Evolutionary conservation across 1,140 invertebrate genomes (phyloP), one percentile per base, ranked within the genome.

Genomic region (Leptopilina boulardi): DNA sequence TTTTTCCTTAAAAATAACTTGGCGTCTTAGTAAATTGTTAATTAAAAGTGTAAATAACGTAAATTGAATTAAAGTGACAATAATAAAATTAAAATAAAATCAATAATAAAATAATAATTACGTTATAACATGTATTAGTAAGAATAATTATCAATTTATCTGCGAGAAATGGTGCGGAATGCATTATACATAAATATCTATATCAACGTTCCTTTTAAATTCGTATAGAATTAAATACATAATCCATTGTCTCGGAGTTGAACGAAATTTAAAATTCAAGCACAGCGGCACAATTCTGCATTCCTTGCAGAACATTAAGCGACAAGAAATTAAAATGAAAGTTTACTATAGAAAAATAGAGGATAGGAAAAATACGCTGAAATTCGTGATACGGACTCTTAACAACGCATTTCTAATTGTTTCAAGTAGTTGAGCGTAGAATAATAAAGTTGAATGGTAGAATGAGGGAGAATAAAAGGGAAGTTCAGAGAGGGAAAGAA

Each of bases 381-480:
- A 66, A 66, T 66, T 66, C 59, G 26, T 23, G 26, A 66, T 66
- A 66, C 59, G 23, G 23, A 66, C 59, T 66, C 11, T 66, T 34
- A 66, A 30, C 59, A 66, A 30, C 26, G 59, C 59, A 34, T 66
- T 66, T 66, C 59, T 66, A 66, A 66, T 66, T 66, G 59, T 66
- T 66, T 66, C 26, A 66, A 66, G 23, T 66, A 66, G 23, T 66
- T 66, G 13, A 66, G 59, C 59, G 13, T 30, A 66, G 59, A 66
- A 66, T 66, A 66, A 26, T 66, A 66, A 66, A 66, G 59, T 30
- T 23, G 9, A 66, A 30, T 34, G 23, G 56, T 10, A 23, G 56
- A 26, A 30, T 21, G 34, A 6, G 34, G 34, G 8, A 38, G 23
- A 23, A 23, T 66, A 66, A 66, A 66, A 66, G 56, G 11, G 23